Evolutionary conservation across 2,113 vertebrate species (phyloP), one percentile per base, ranked within the genome.

Genomic region (Pantherophis guttatus): DNA sequence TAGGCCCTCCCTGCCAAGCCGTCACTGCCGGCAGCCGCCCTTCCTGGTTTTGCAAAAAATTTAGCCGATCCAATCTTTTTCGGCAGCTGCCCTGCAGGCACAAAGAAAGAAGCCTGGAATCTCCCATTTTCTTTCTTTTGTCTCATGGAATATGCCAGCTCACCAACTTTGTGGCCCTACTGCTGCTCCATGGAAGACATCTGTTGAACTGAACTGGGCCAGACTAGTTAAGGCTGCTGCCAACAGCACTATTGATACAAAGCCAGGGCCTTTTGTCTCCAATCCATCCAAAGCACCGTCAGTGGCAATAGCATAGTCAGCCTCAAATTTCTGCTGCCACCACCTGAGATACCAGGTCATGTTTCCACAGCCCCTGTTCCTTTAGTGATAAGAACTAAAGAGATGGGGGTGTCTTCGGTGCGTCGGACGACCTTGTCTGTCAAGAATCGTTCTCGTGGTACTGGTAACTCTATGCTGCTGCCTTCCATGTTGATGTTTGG

Each of bases 401-500:
- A 93, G 94, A 87, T 94, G 96, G 88, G 93, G 85, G 57, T 52
- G 87, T 1, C 94, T 92, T 0, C 50, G 8, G 58, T 93, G 29
- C 53, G 86, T 65, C 87, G 85, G 93, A 65, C 87, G 54, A 5
- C 19, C 0, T 87, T 39, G 6, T 50, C 93, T 21, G 3, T 70
- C 53, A 88, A 94, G 2, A 6, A 57, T n/a, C 96, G 95, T 65
- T 62, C 93, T 93, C 93, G 93, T 54, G 70, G 70, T 11, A 2
- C 97, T 91, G 93, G 97, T 70, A 93, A 97, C 95, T 93, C 98
- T 13, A 96, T 98, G 44, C 96, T 99, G 17, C 97, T 99, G 96
- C 99, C 99, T 26, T 99, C 99, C 89, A 98, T 99, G 97, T 97
- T 99, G 90, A 99, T 99, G 97, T 99, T 99, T 96, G 98, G 98